Base-by-base conservation (phyloP, 2,113 vertebrate species). In the Balaenoptera acutorostrata region DNA sequence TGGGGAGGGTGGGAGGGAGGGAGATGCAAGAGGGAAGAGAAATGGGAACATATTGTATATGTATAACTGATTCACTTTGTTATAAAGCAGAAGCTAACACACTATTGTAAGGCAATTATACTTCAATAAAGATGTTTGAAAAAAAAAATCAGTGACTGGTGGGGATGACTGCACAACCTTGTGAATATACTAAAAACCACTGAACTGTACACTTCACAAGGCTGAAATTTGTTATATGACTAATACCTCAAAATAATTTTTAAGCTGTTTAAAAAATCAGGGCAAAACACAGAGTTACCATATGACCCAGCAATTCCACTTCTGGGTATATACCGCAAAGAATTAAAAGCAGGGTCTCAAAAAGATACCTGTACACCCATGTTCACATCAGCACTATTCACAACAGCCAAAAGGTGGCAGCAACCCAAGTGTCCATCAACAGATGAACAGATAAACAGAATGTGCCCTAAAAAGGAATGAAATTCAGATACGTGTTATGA, bases 121-220 rank as follows among this genome's bases (percentile, higher is more conserved):
- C 36, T 36, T 36, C 36, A 36, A 36, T 36, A 36, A 36, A 36
- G 36, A 36, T 36, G 36, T 36, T 36, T 36, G 36, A 36, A 36
- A 36, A 36, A 36, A 89, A 88, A 84, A 96, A 96, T n/a, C 29
- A 87, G 49, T 77, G 64, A 57, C 33, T 57, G 82, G 20, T 52
- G 41, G 33, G 14, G 74, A 94, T 55, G 36, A 90, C 2, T 25
- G 27, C 20, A 93, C 33, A 96, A 81, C 14, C 33, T 88, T 57
- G 36, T 81, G 71, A 95, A 95, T 87, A 92, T 18, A 68, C n/a
- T 69, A 90, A 78, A 96, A 75, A 52, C n/a, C 63, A 84, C 2
- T 57, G 27, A 86, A 68, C 6, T 41, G 7, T 41, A 80, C 0
- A 90, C 52, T 78, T 66, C 13, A 90, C 41, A 82, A 85, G 49